These are phyloP conservation scores for Kryphioiulus occultus DNA, from an alignment of 2,888 invertebrate genomes.

Conservation along the genomic window DNA sequence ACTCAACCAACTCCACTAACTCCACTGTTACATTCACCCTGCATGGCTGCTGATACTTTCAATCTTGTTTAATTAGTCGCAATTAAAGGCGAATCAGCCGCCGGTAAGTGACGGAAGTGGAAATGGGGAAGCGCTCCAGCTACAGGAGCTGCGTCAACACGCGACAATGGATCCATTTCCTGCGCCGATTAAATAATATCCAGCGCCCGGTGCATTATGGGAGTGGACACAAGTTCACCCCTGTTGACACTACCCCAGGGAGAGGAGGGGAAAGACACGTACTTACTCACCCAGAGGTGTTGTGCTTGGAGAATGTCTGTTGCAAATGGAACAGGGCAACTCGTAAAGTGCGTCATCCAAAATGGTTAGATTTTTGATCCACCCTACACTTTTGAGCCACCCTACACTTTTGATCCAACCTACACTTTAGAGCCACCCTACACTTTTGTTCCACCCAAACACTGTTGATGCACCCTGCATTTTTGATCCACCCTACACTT, in stretches of 20 bases:
- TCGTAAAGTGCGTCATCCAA: too few relatives aligned
- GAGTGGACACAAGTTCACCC: not conserved
- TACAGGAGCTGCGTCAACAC: conserved; percentile 45
- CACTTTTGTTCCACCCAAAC: too few relatives aligned
- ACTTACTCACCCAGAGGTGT: not conserved
- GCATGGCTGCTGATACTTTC: conserved; percentile 28
- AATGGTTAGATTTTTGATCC: too few relatives aligned
- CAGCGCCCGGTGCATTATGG: not conserved
- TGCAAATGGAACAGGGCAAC: too few relatives aligned
- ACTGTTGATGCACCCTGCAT: too few relatives aligned
- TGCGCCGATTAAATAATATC: conserved; percentile 48
- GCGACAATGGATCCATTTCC: conserved; percentile 48
- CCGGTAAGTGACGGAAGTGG: conserved; percentile 49
- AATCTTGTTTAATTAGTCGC: conserved; percentile 51
- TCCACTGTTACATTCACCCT: not conserved
- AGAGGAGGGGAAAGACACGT: too few relatives aligned
- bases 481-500: too few relatives aligned
- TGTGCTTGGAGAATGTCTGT: too few relatives aligned
- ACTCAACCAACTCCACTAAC: too few relatives aligned
- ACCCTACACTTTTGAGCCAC: too few relatives aligned
- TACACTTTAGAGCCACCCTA: too few relatives aligned
- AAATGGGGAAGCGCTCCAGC: conserved; percentile 17
- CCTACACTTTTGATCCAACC: too few relatives aligned
- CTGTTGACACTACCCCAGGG: not conserved
- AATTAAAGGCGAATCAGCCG: conserved; percentile 49